Evolutionary conservation across 2,888 invertebrate genomes (phyloP), one percentile per base, ranked within the genome.

Genomic region (Zhuqinia jingwanae): DNA sequence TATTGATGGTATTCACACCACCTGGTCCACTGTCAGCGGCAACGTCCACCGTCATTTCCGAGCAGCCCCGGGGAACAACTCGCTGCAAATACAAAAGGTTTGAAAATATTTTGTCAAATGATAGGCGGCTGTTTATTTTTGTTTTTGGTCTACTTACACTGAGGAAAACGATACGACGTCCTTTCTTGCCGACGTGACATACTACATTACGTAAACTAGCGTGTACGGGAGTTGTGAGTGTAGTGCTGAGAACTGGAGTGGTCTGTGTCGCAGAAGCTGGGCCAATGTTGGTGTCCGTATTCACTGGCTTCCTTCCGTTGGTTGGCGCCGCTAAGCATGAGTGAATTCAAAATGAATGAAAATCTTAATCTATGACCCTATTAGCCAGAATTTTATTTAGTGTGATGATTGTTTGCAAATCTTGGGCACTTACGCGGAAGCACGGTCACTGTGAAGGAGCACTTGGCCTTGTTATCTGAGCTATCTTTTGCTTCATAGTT

Each of bases 401-500:
- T n/a, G n/a, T n/a, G n/a, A n/a, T n/a, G n/a, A n/a, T n/a, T n/a
- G n/a, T n/a, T n/a, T n/a, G n/a, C n/a, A n/a, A n/a, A n/a, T n/a
- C n/a, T n/a, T n/a, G n/a, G n/a, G n/a, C n/a, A n/a, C n/a, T n/a
- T 89, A 91, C 90, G 86, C 20, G 89, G 89, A 36, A 90, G 73
- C 27, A 91, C 89, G 27, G 87, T 89, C 60, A 91, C 89, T 20
- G 91, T 93, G 91, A 93, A 93, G 88, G 92, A 92, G 92, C 94
- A 94, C 90, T 92, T 92, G 80, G 92, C 92, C 83, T 92, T 92
- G 92, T 93, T 93, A 27, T 93, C 93, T 13, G 93, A 93, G 20
- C 92, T 92, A 90, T 94, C 94, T 89, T 91, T 92, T 10, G 93
- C 93, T 87, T 93, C 93, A 91, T 93, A 94, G 88, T 93, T 92